Conservation (phyloP, 2,113 vertebrate species). For the Poecile atricapillus region DNA sequence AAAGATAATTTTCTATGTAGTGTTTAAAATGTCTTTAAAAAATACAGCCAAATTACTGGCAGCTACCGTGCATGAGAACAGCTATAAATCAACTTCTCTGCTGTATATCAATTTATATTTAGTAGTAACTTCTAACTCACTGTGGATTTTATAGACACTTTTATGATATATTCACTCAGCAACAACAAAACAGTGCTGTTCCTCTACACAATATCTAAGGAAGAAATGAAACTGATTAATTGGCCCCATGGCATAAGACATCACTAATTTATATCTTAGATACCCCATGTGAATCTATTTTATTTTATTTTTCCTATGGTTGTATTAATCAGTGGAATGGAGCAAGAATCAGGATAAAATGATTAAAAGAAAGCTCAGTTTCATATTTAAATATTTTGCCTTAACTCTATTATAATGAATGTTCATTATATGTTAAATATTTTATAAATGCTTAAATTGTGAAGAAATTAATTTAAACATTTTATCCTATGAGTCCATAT, state of each 20-base stretch:
- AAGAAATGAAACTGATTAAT: slow-evolving; percentile 5
- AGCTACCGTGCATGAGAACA: neutral
- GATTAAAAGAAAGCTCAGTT: neutral
- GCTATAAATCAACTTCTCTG: slow-evolving; percentile 4
- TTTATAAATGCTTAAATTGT: neutral
- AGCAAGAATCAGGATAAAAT: neutral
- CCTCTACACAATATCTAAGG: neutral
- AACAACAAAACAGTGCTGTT: neutral
- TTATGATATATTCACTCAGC: neutral
- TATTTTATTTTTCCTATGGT: neutral
- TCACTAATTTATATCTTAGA: slow-evolving; percentile 1
- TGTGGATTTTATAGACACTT: slow-evolving; percentile 13
- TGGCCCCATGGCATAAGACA: neutral
- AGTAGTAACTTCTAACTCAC: slow-evolving; percentile 7
- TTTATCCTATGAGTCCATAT: neutral
- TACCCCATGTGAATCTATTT: neutral
- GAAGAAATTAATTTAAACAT: neutral
- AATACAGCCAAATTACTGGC: neutral
- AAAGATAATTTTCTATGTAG: neutral
- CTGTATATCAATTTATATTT: slow-evolving; percentile 9
- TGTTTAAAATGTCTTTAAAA: slow-evolving; percentile 16
- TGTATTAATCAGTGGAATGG: neutral
- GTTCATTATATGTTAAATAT: neutral
- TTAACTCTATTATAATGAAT: neutral
- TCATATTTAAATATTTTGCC: neutral